Evolutionary conservation across 2,888 invertebrate genomes (phyloP).

Genomic region (Linnaemya vulpina): DNA sequence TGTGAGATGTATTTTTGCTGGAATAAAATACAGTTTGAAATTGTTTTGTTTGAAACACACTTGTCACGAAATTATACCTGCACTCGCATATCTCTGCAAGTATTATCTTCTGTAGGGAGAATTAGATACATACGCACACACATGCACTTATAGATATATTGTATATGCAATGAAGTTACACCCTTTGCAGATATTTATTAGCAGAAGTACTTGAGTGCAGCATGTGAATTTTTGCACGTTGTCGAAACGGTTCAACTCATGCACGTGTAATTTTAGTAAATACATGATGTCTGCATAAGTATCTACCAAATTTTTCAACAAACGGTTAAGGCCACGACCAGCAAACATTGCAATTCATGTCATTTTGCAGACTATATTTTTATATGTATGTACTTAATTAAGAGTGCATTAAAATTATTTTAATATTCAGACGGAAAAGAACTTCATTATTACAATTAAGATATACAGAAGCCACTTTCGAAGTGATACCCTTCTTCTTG

Average conservation of each 20-base stretch:
- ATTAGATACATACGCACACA: background rate
- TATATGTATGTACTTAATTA: too few relatives aligned
- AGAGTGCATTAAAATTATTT: too few relatives aligned
- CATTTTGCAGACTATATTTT: too few relatives aligned
- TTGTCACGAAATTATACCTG: background rate
- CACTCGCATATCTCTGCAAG: background rate
- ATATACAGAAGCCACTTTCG: too few relatives aligned
- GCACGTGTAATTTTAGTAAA: constrained; percentile 3
- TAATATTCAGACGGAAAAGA: too few relatives aligned
- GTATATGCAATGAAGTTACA: constrained; percentile 26
- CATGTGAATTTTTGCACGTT: constrained; percentile 47
- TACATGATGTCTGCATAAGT: background rate
- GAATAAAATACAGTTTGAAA: too few relatives aligned
- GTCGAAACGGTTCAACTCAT: background rate
- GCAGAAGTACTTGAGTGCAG: constrained; percentile 27
- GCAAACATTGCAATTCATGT: background rate
- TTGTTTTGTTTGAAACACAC: background rate
- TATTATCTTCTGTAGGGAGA: background rate
- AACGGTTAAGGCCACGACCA: background rate
- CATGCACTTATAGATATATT: background rate
- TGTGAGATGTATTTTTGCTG: too few relatives aligned
- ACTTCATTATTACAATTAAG: too few relatives aligned
- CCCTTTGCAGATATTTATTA: constrained; percentile 54
- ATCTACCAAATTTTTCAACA: background rate
- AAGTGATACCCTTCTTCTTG: too few relatives aligned